Percentiles rank a stretch among this genome's conserved stretches.
These are phyloP conservation scores for Conopomorpha cramerella DNA, from an alignment of 1,140 invertebrate genomes.

Conservation along the genomic window DNA sequence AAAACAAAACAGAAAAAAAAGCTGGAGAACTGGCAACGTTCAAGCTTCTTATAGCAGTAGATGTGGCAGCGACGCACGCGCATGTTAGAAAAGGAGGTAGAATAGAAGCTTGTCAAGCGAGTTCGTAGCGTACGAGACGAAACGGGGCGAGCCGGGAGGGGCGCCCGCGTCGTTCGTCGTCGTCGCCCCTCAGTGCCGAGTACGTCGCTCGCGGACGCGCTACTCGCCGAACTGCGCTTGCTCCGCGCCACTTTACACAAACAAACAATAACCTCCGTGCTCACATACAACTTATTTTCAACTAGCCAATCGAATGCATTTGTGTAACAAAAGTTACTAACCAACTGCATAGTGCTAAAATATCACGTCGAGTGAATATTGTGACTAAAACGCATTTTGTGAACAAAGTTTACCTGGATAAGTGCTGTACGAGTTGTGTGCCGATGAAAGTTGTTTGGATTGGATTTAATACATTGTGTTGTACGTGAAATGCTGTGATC, in stretches of 20 bases:
- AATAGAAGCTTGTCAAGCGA: conserved; percentile 36
- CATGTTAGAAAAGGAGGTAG: conserved; percentile 38
- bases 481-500: too few species aligned
- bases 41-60: conserved; percentile 22
- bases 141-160: conserved; percentile 12
- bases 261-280: conserved; percentile 13
- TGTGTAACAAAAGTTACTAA: too few species aligned
- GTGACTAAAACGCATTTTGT: too few species aligned
- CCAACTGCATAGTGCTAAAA: too few species aligned
- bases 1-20: conserved; percentile 46
- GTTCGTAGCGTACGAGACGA: conserved; percentile 11
- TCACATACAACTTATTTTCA: too few species aligned
- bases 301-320: too few species aligned
- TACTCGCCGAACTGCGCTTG: conserved; percentile 5
- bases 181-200: conserved; percentile 34
- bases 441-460: too few species aligned
- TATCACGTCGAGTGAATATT: too few species aligned
- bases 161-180: too few species aligned
- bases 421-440: too few species aligned
- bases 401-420: too few species aligned
- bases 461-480: too few species aligned
- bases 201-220: conserved; percentile 22
- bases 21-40: conserved; percentile 36
- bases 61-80: conserved; percentile 45
- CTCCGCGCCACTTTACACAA: conserved; percentile 21